Evolutionary conservation across 2,888 invertebrate species (phyloP).

Genomic region (Meta bourneti): DNA sequence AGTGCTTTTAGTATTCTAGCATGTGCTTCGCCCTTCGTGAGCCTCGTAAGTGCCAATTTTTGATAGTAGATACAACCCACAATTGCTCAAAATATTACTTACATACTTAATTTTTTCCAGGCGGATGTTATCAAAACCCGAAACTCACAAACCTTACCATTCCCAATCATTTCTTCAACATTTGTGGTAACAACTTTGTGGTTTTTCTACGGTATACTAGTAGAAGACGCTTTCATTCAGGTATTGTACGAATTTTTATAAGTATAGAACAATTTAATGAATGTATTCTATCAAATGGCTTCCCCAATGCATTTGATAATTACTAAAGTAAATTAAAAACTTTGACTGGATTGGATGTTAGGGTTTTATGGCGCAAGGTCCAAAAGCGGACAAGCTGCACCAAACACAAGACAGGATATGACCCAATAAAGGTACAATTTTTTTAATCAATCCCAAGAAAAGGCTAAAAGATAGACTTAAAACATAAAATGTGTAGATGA

Average conservation of each 20-base stretch:
- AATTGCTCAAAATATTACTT: not conserved
- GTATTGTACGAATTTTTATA: conserved; percentile 81
- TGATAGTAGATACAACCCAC: not conserved
- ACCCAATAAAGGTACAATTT: no score
- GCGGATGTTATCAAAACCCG: conserved; percentile 88
- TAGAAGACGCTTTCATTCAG: conserved; percentile 88
- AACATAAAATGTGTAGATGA: no score
- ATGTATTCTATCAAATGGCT: no score
- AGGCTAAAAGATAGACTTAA: no score
- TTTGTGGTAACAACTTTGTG: conserved; percentile 89
- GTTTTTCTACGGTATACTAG: conserved; percentile 89
- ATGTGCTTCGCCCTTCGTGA: conserved; percentile 90
- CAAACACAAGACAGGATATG: no score
- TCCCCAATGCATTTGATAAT: no score
- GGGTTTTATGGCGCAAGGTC: no score
- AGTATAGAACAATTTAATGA: not conserved
- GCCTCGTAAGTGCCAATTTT: conserved; percentile 83
- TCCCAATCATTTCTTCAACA: conserved; percentile 91
- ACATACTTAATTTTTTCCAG: conserved; percentile 82
- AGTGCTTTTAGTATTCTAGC: conserved; percentile 89
- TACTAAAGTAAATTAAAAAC: no score
- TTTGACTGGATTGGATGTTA: no score
- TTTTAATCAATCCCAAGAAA: no score
- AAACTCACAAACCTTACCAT: conserved; percentile 92
- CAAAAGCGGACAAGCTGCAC: no score